Conservation (phyloP, 2,113 vertebrate genomes). For the Xiphophorus couchianus region DNA sequence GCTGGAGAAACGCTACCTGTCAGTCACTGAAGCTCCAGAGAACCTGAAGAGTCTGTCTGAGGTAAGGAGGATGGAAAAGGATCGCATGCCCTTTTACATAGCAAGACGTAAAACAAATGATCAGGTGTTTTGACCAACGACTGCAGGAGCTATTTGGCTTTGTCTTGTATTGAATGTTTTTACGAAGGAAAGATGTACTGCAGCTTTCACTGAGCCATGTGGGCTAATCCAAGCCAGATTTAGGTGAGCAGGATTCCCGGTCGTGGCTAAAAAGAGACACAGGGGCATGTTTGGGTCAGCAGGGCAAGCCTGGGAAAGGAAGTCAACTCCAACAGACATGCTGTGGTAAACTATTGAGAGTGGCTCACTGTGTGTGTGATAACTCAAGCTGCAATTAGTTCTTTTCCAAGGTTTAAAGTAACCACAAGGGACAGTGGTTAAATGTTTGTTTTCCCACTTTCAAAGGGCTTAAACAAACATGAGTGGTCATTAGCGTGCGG, state of each 20-base stretch:
- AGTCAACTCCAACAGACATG: constrained; percentile 36
- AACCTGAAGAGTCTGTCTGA: constrained; percentile 17
- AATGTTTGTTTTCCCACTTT: constrained; percentile 47
- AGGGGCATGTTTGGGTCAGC: constrained; percentile 40
- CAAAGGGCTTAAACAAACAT: constrained; percentile 54
- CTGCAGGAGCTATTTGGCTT: constrained; percentile 10
- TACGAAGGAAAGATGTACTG: constrained; percentile 11
- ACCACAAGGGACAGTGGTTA: constrained; percentile 35
- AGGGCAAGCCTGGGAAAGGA: constrained; percentile 56
- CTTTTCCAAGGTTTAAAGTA: constrained; percentile 39
- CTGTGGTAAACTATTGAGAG: constrained; percentile 17
- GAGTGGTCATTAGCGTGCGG: constrained; percentile 54
- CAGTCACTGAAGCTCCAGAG: background rate
- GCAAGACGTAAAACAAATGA: background rate
- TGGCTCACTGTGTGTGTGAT: constrained; percentile 2
- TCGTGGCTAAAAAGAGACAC: constrained; percentile 44
- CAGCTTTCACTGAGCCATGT: constrained; percentile 28
- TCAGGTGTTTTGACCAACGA: background rate
- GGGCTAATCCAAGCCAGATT: constrained; percentile 69
- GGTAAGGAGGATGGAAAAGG: background rate
- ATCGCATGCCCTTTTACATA: background rate
- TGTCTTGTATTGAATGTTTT: background rate
- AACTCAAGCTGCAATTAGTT: constrained; percentile 31
- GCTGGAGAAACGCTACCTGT: constrained; percentile 25
- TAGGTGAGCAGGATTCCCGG: constrained; percentile 59